Base-by-base conservation (phyloP, 2,113 vertebrate species). In the Carollia perspicillata region DNA sequence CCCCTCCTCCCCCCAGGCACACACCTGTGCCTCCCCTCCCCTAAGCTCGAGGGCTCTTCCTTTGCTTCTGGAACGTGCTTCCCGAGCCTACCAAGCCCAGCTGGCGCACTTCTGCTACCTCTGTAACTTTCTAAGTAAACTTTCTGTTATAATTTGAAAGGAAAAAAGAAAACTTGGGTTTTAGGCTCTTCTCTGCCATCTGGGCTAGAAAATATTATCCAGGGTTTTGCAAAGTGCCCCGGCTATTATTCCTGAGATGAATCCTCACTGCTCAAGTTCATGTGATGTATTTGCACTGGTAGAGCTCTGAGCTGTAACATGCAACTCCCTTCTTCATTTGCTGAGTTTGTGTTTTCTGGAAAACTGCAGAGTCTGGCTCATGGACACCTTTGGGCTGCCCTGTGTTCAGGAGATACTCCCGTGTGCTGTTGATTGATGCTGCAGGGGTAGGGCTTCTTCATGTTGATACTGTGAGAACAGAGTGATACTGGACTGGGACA, bases 351-450 rank as follows among this genome's bases (percentile, higher is more conserved):
- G 77, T 75, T 97, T 98, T 93, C 97, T 97, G 84, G 93, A 97
- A 98, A 95, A 84, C 75, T 96, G 8, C 53, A 87, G 81, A 94
- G 94, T 96, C 96, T 98, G 94, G 91, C 97, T 98, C 12, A 7
- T 22, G 77, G 94, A 95, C 84, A 96, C 28, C 89, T 97, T 90
- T 95, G 97, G 95, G 91, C 95, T 98, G 97, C 97, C 97, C 96
- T 98, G 98, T 98, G 97, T 97, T 97, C 83, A 95, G 96, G 98
- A 98, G 97, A 94, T 97, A 97, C 84, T 98, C 96, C 97, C 94
- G n/a, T 96, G 53, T 58, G 58, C 90, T 97, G 95, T 93, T 98
- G 96, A 96, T 97, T 97, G 97, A 97, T 96, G 97, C 95, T 97
- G 93, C 89, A 96, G 81, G 95, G 91, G 96, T 94, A 92, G 85